A percentile compares a stretch with the other conserved stretches of the same genome.
phyloP scores from a whole-genome alignment of 2,888 invertebrate genomes.

The Cacoxenus indagator region DNA sequence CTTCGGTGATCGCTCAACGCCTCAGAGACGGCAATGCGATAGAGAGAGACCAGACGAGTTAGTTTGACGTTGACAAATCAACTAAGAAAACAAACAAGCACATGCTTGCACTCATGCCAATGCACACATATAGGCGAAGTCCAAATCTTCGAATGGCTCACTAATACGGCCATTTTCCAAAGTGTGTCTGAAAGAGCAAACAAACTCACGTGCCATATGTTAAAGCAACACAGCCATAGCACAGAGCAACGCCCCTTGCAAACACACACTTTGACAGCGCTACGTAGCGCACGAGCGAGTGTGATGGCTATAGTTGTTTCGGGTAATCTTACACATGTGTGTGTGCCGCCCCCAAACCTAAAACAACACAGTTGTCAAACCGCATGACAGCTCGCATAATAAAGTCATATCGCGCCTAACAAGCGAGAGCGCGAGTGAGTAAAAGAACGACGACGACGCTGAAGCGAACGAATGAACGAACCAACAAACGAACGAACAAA shows the following conservation, averaged over 20 bases:
- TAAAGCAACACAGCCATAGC: slow-evolving; percentile 35
- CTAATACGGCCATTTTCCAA: slow-evolving; percentile 60
- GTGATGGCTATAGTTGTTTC: slow-evolving; percentile 41
- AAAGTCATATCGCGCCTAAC: slow-evolving; percentile 64
- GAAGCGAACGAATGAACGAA: neutral
- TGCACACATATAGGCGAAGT: neutral
- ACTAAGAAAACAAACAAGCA: slow-evolving; percentile 50
- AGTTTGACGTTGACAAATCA: slow-evolving; percentile 49
- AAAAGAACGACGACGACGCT: neutral
- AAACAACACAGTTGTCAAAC: slow-evolving; percentile 64
- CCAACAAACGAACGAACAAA: slow-evolving; percentile 20
- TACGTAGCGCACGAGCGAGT: slow-evolving; percentile 20
- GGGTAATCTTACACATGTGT: slow-evolving; percentile 21
- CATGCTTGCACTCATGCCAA: neutral
- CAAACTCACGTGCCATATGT: slow-evolving; percentile 25
- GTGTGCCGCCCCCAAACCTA: neutral
- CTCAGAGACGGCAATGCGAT: neutral
- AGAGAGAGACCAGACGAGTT: slow-evolving; percentile 31
- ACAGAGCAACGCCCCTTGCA: slow-evolving; percentile 40
- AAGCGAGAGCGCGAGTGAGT: slow-evolving; percentile 43
- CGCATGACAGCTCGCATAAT: slow-evolving; percentile 61
- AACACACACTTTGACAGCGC: slow-evolving; percentile 22
- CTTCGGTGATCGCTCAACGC: neutral
- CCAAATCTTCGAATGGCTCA: no score
- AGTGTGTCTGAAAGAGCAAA: slow-evolving; percentile 10